Base-by-base conservation (phyloP, 2,113 vertebrate genomes). In the Ciconia boyciana region DNA sequence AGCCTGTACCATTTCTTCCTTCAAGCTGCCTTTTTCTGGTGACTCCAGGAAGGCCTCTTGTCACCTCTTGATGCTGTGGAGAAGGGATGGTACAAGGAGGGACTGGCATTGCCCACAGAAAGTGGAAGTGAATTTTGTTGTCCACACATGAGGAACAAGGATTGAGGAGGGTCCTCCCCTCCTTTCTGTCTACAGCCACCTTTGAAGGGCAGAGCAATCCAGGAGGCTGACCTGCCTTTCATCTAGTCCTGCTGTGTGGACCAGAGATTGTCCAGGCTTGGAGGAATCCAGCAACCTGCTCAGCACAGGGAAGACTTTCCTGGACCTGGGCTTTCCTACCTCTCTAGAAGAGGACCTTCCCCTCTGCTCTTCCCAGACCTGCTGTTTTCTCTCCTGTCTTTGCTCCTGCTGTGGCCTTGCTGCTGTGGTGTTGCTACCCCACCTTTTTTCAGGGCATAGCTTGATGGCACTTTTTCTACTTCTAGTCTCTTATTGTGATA, bases 41-140 rank as follows among this genome's bases (percentile, higher is more conserved):
- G 77, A 26, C 19, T 31, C 34, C 43, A 83, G 21, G 18, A 36
- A 79, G 48, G 34, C 9, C 3, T 46, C 43, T 62, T 15, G 0
- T 24, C 41, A 10, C 32, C 13, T n/a, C 54, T 58, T 25, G 0
- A 0, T 21, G 26, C 7, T 49, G 24, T 44, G 41, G n/a, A 69
- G 52, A 75, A 48, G 29, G 20, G 43, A 51, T 36, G 43, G 49
- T 15, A 17, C 3, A 17, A n/a, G 6, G 4, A 61, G 24, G 26
- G 8, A 3, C 3, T 75, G 72, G 8, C 29, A 55, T 20, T 43
- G 68, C 24, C 43, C 39, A 41, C 26, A 66, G 62, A 41, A 49
- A 54, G 9, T 8, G 13, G 26, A 69, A 57, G 28, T 5, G 19
- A 52, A 21, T 76, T 92, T 70, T 86, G 13, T 20, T 69, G 43